These are phyloP conservation scores for Punctoribates punctum DNA, from an alignment of 2,888 invertebrate species.

Conservation along the genomic window DNA sequence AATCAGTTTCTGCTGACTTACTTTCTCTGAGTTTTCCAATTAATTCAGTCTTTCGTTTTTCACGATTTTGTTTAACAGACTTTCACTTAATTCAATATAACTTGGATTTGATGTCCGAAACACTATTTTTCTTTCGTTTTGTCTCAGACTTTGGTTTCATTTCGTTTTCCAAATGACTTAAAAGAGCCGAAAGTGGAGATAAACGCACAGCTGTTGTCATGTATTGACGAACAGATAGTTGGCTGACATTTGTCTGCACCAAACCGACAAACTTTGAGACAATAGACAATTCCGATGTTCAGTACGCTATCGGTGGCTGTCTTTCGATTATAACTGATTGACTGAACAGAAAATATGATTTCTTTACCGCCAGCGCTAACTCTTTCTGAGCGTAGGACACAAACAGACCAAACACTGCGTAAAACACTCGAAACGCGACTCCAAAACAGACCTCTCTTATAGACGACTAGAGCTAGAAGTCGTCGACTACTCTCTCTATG, in stretches of 20 bases:
- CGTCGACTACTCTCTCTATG: neutral
- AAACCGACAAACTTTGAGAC: neutral
- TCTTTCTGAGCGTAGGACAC: too few relatives aligned
- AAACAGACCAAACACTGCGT: too few relatives aligned
- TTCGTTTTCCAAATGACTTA: neutral
- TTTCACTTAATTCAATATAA: too few relatives aligned
- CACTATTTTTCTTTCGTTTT: too few relatives aligned
- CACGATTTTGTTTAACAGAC: too few relatives aligned
- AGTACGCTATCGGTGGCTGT: neutral
- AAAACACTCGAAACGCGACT: too few relatives aligned
- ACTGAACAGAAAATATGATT: too few relatives aligned
- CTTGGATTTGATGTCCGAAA: too few relatives aligned
- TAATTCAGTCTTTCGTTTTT: too few relatives aligned
- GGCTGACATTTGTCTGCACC: neutral
- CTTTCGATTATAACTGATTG: neutral
- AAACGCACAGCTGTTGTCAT: conserved; percentile 6
- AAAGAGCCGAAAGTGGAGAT: neutral
- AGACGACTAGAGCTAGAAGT: neutral
- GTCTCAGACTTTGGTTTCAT: too few relatives aligned
- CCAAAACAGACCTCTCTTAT: neutral
- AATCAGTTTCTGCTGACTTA: conserved; percentile 5
- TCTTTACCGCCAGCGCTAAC: too few relatives aligned
- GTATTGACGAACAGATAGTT: conserved; percentile 4
- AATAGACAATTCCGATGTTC: neutral
- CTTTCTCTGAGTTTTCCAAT: neutral